Evolutionary conservation across 2,888 invertebrate species (phyloP).

Genomic region (Petrolisthes manimaculis): DNA sequence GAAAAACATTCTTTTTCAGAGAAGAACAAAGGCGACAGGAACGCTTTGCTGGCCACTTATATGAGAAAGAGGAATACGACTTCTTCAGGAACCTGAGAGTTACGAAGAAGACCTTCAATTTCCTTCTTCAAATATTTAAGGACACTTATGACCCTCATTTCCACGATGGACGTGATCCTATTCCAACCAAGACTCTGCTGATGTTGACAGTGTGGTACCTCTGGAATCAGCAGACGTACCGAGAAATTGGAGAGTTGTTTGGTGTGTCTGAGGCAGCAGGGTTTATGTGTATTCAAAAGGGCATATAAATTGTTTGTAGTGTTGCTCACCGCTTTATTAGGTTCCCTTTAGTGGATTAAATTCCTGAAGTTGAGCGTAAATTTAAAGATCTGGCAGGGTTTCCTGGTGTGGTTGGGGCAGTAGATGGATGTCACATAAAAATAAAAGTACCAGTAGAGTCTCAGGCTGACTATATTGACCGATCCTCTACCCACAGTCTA

Average conservation of each 20-base stretch:
- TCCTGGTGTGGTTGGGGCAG: not conserved
- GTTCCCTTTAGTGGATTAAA: not conserved
- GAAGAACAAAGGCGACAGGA: not conserved
- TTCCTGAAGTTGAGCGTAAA: not conserved
- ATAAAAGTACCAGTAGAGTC: not conserved
- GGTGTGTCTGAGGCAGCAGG: constrained; percentile 10
- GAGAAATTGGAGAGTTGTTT: constrained; percentile 9
- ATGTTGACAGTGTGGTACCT: not conserved
- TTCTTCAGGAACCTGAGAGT: constrained; percentile 11
- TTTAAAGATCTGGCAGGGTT: not conserved
- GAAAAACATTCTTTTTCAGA: not conserved
- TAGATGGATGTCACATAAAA: not conserved
- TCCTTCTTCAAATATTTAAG: not conserved
- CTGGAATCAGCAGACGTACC: not conserved
- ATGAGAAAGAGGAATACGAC: not conserved
- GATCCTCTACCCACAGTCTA: not conserved
- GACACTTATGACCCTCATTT: too few species aligned
- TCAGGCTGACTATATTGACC: not conserved
- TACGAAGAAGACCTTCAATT: constrained; percentile 4
- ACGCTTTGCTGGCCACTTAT: not conserved
- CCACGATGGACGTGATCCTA: not conserved
- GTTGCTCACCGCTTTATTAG: not conserved
- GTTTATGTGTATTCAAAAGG: not conserved
- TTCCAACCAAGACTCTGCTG: not conserved
- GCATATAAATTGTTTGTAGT: not conserved